These are phyloP conservation scores for Macroteleia sp. DNA, from an alignment of 2,888 invertebrate species.

Conservation along the genomic window DNA sequence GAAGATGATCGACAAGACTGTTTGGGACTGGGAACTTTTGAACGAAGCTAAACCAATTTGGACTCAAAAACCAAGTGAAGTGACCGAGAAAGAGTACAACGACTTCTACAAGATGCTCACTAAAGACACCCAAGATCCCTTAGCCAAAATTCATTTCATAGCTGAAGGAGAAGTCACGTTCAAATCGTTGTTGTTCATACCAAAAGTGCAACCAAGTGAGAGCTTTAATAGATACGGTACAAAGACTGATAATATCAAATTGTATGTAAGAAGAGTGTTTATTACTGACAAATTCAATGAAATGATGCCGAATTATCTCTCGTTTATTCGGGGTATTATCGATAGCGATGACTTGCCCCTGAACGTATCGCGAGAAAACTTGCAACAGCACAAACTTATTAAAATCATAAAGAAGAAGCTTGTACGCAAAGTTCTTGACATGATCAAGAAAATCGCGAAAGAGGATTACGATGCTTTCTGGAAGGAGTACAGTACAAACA, in stretches of 20 bases:
- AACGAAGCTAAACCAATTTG: slow-evolving; percentile 99
- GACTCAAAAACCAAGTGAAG: slow-evolving; percentile 95
- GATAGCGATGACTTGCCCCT: slow-evolving; percentile 99
- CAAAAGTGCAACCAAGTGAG: slow-evolving; percentile 95
- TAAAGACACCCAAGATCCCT: slow-evolving; percentile 92
- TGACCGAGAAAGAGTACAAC: slow-evolving; percentile 94
- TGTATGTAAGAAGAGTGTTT: slow-evolving; percentile 98
- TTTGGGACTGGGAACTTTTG: slow-evolving; percentile 98
- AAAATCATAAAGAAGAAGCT: slow-evolving; percentile 99
- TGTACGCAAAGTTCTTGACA: slow-evolving; percentile 97
- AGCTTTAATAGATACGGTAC: slow-evolving; percentile 98
- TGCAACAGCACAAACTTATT: slow-evolving; percentile 99
- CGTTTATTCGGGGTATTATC: slow-evolving; percentile 97
- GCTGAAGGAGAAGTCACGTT: slow-evolving; percentile 99
- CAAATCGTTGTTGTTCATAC: slow-evolving; percentile 97
- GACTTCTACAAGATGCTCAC: slow-evolving; percentile 98
- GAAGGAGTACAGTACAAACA: slow-evolving; percentile 99
- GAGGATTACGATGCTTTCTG: slow-evolving; percentile 97
- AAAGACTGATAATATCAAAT: slow-evolving; percentile 96
- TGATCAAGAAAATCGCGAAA: slow-evolving; percentile 97
- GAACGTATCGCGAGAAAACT: slow-evolving; percentile 98
- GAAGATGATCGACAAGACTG: slow-evolving; percentile 95
- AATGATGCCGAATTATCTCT: slow-evolving; percentile 99
- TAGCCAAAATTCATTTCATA: slow-evolving; percentile 96
- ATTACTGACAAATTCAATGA: slow-evolving; percentile 99